Conservation (phyloP, 2,113 vertebrate species). For the Erythrolamprus reginae region DNA sequence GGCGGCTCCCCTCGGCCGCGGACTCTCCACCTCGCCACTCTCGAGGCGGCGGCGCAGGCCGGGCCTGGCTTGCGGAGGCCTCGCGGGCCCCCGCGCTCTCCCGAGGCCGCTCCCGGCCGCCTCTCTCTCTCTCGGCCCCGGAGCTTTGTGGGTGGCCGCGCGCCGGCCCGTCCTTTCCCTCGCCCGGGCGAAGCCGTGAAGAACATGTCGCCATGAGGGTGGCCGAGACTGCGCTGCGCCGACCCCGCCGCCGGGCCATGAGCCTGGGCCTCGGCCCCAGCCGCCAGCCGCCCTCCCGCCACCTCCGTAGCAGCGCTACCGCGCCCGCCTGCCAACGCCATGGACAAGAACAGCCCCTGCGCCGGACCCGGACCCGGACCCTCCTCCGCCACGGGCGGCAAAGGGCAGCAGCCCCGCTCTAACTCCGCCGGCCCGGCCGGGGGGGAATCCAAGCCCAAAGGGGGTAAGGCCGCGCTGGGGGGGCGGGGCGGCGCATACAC, state of each 20-base stretch:
- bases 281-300: conserved; percentile 60
- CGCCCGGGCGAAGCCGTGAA: conserved; percentile 55
- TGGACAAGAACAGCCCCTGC: conserved; percentile 75
- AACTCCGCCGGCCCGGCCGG: conserved; percentile 82
- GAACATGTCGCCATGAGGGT: conserved; percentile 94
- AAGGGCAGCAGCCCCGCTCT: conserved; percentile 82
- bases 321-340: conserved; percentile 60
- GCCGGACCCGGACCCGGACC: conserved; percentile 59
- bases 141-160: conserved; percentile 45
- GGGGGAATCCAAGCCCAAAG: conserved; percentile 90
- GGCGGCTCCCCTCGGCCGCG: conserved; percentile 5
- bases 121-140: conserved; percentile 21
- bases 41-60: not conserved
- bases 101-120: conserved; percentile 35
- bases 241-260: conserved; percentile 85
- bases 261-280: conserved; percentile 73
- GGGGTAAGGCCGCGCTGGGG: conserved; percentile 70
- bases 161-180: conserved; percentile 18
- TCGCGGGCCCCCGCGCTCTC: not conserved
- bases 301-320: conserved; percentile 64
- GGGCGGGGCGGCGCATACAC: too few species aligned
- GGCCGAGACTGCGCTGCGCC: conserved; percentile 74
- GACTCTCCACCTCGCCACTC: not conserved
- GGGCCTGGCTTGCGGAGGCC: not conserved
- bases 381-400: conserved; percentile 71